phyloP scores from a whole-genome alignment of 2,888 invertebrate genomes.

The Mythimna impura region DNA sequence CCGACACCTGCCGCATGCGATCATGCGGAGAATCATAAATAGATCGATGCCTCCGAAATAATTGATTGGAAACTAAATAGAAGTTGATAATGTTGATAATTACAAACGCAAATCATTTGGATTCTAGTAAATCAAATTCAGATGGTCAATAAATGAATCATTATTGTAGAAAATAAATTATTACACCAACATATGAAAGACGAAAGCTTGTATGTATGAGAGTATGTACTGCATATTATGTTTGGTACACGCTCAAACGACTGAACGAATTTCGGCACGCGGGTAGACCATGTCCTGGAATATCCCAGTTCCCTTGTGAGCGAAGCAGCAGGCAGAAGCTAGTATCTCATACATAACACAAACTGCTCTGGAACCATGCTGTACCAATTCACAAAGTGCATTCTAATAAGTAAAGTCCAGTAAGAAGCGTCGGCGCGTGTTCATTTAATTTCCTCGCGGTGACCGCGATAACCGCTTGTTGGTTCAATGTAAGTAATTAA shows the following conservation, averaged over 20 bases:
- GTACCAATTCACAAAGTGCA: constrained; percentile 38
- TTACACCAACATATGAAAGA: too few relatives aligned
- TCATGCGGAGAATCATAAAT: constrained; percentile 77
- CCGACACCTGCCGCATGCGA: constrained; percentile 74
- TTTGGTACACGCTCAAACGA: too few relatives aligned
- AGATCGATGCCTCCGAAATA: constrained; percentile 68
- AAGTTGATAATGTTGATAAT: constrained; percentile 20
- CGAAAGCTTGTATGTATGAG: too few relatives aligned
- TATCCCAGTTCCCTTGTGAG: too few relatives aligned
- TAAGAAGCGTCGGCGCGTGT: constrained; percentile 74
- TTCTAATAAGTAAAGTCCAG: constrained; percentile 72
- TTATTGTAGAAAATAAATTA: not conserved
- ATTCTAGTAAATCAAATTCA: not conserved
- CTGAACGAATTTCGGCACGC: too few relatives aligned
- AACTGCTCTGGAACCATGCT: constrained; percentile 2
- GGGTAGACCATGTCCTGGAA: too few relatives aligned
- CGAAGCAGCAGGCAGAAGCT: too few relatives aligned
- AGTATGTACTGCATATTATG: too few relatives aligned
- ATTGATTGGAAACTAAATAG: constrained; percentile 40
- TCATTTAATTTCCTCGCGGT: constrained; percentile 83
- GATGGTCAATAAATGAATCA: not conserved
- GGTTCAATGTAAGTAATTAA: constrained; percentile 84
- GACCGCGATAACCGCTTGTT: constrained; percentile 83
- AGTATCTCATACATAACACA: too few relatives aligned
- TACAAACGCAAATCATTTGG: not conserved